Conservation (phyloP, 1,140 invertebrate genomes). For the Leptopilina boulardi region DNA sequence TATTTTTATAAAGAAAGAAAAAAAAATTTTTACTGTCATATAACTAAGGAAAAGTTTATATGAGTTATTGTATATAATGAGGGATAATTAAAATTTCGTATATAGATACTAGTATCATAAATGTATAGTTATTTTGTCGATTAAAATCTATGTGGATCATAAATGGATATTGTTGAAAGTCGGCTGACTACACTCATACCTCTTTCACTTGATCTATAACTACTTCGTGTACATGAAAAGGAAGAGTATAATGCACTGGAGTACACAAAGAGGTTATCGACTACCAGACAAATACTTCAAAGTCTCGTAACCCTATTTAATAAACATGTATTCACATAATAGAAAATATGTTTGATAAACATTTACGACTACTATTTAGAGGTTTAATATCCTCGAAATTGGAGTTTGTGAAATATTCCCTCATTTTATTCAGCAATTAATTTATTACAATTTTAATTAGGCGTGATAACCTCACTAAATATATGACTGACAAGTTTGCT, state of each 20-base stretch:
- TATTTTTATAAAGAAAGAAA: too few species aligned
- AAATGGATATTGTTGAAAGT: neutral
- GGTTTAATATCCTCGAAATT: too few species aligned
- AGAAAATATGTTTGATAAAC: neutral
- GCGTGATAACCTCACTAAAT: too few species aligned
- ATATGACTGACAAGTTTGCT: too few species aligned
- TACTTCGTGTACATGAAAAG: neutral
- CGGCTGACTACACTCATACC: constrained; percentile 1
- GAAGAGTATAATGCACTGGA: neutral
- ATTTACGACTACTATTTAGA: neutral
- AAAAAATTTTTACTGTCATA: too few species aligned
- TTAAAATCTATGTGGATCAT: neutral
- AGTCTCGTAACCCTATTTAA: neutral
- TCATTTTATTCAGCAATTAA: too few species aligned
- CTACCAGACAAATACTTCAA: neutral
- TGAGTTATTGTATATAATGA: too few species aligned
- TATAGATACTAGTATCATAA: neutral
- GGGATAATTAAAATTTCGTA: too few species aligned
- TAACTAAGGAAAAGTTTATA: too few species aligned
- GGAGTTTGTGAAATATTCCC: too few species aligned
- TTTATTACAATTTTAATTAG: too few species aligned
- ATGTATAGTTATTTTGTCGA: neutral
- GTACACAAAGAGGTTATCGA: neutral
- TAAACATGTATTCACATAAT: neutral
- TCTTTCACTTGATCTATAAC: constrained; percentile 7